Conservation (phyloP, 2,888 invertebrate genomes). For the Chironomus riparius region DNA sequence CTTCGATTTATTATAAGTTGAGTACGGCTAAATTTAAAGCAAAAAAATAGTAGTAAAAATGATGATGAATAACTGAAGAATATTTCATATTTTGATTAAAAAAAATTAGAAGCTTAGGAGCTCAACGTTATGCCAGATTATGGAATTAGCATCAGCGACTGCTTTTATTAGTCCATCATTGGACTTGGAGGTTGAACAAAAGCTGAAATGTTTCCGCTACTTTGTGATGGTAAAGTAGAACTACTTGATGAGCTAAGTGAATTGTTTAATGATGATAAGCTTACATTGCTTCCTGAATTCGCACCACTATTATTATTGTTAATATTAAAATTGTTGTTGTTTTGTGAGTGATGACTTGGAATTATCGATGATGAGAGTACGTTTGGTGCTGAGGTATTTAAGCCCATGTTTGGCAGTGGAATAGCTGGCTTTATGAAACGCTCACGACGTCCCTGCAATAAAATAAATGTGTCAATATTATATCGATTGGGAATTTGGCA, state of each 20-base stretch:
- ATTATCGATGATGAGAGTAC: slow-evolving; percentile 31
- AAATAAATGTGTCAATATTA: too few species aligned
- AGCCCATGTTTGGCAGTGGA: slow-evolving; percentile 50
- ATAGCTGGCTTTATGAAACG: slow-evolving; percentile 81
- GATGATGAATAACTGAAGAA: neutral
- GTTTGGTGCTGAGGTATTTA: slow-evolving; percentile 40
- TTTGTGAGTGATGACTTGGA: slow-evolving; percentile 30
- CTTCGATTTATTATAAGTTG: neutral
- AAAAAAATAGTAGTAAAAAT: slow-evolving; percentile 10
- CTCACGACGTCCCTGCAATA: slow-evolving; percentile 55
- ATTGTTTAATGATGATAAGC: slow-evolving; percentile 24
- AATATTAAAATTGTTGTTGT: slow-evolving; percentile 2
- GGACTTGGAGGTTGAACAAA: slow-evolving; percentile 59
- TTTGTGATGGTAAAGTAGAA: slow-evolving; percentile 24
- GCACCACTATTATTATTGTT: slow-evolving; percentile 28
- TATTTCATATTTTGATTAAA: neutral
- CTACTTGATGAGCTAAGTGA: slow-evolving; percentile 17
- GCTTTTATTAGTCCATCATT: slow-evolving; percentile 46
- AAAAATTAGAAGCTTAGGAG: neutral
- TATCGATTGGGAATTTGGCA: too few species aligned
- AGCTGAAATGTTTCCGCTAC: slow-evolving; percentile 7
- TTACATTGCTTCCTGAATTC: slow-evolving; percentile 18
- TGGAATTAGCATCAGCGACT: slow-evolving; percentile 32
- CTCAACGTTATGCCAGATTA: neutral
- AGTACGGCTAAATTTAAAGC: neutral